Evolutionary conservation across 2,113 vertebrate species (phyloP).

Genomic region (Myrmecophaga tridactyla): DNA sequence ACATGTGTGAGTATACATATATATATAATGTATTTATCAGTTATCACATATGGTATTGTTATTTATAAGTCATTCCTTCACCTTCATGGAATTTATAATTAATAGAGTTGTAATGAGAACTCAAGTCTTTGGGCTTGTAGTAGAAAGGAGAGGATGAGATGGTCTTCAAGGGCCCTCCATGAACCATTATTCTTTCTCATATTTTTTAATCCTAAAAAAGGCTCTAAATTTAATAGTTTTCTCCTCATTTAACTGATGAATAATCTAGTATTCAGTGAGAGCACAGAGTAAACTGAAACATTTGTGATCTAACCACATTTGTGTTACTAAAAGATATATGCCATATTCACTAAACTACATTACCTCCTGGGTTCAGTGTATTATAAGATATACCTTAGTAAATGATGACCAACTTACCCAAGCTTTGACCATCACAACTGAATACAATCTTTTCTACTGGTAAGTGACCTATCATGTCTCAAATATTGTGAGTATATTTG

Average conservation of each 20-base stretch:
- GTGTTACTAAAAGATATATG: background rate
- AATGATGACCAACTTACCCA: background rate
- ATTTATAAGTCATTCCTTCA: background rate
- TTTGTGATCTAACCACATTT: background rate
- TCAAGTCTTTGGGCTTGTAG: background rate
- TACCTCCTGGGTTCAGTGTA: background rate
- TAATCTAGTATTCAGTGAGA: background rate
- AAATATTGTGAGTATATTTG: background rate
- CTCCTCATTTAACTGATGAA: background rate
- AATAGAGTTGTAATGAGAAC: background rate
- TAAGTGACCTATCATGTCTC: background rate
- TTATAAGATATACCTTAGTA: background rate
- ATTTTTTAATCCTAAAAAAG: background rate
- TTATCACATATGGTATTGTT: background rate
- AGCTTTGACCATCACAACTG: background rate
- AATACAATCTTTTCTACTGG: background rate
- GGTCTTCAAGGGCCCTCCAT: too few species aligned
- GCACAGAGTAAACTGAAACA: fast-evolving
- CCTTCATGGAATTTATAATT: background rate
- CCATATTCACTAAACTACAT: too few species aligned
- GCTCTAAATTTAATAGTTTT: background rate
- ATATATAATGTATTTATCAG: background rate
- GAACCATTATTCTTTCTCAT: background rate
- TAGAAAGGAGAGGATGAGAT: too few species aligned
- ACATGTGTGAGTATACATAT: too few species aligned